Conservation (phyloP, 2,113 vertebrate genomes). For the Ovis canadensis region DNA sequence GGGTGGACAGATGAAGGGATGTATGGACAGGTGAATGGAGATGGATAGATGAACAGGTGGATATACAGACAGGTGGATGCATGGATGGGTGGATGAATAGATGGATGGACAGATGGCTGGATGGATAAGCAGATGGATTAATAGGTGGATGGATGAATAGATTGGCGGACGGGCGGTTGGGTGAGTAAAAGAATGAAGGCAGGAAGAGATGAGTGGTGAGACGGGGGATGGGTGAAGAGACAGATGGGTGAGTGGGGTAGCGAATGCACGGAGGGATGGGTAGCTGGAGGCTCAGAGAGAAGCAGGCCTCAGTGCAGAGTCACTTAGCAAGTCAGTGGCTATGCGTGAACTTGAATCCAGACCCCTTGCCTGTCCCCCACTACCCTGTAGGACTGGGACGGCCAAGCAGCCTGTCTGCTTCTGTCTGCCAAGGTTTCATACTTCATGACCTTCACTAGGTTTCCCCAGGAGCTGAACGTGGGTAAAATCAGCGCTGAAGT, state of each 20-base stretch:
- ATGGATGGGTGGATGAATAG: no score
- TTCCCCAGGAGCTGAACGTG: conserved; percentile 84
- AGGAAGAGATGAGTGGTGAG: rapidly evolving
- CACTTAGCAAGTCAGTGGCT: not conserved
- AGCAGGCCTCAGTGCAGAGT: not conserved
- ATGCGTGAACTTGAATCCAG: not conserved
- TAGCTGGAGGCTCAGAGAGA: not conserved
- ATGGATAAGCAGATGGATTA: not conserved
- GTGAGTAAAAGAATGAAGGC: no score
- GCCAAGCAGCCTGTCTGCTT: not conserved
- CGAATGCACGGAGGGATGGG: not conserved
- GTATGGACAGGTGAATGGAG: not conserved
- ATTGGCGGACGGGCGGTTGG: rapidly evolving
- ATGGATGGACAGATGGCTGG: not conserved
- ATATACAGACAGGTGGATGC: not conserved
- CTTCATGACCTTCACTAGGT: not conserved
- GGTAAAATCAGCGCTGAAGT: conserved; percentile 99
- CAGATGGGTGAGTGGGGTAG: not conserved
- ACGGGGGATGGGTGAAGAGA: not conserved
- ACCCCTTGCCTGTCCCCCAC: rapidly evolving
- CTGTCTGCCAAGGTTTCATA: not conserved
- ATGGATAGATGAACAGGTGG: not conserved
- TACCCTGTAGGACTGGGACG: not conserved
- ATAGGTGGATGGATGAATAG: not conserved
- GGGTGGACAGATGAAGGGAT: not conserved